Evolutionary conservation across 2,113 vertebrate species (phyloP).

Genomic region (Cyphomyrus plagiostoma): DNA sequence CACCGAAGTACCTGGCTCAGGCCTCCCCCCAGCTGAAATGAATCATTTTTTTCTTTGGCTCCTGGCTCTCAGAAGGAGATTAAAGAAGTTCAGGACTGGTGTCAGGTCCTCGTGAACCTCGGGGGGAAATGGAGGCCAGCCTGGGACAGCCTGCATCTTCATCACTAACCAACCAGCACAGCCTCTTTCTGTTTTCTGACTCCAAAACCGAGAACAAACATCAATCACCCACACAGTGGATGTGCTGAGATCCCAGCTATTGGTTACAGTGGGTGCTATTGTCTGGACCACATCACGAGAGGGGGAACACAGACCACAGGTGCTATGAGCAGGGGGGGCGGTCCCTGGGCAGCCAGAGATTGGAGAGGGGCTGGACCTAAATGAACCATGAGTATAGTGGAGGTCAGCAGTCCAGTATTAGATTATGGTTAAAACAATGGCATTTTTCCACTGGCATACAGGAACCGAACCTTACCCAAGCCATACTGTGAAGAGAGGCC

Average conservation of each 20-base stretch:
- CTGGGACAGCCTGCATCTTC: neutral
- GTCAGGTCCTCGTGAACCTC: conserved; percentile 9
- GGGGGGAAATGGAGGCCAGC: neutral
- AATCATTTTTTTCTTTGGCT: neutral
- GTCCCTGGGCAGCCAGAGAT: neutral
- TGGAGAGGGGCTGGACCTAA: neutral
- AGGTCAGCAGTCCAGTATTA: neutral
- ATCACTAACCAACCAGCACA: neutral
- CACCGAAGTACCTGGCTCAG: neutral
- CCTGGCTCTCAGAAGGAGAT: neutral
- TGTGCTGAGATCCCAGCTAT: neutral
- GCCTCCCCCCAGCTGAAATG: neutral
- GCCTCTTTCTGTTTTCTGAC: neutral
- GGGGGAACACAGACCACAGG: neutral
- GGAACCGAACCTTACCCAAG: neutral
- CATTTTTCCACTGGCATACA: neutral
- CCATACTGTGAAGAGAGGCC: neutral
- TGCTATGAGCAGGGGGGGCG: neutral
- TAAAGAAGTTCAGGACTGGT: neutral
- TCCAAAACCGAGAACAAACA: neutral
- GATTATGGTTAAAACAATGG: neutral
- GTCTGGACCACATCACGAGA: neutral
- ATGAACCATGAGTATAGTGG: neutral
- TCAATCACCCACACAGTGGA: neutral
- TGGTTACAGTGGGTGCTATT: neutral